phyloP scores from a whole-genome alignment of 2,888 invertebrate species.

The Autographa pulchrina region DNA sequence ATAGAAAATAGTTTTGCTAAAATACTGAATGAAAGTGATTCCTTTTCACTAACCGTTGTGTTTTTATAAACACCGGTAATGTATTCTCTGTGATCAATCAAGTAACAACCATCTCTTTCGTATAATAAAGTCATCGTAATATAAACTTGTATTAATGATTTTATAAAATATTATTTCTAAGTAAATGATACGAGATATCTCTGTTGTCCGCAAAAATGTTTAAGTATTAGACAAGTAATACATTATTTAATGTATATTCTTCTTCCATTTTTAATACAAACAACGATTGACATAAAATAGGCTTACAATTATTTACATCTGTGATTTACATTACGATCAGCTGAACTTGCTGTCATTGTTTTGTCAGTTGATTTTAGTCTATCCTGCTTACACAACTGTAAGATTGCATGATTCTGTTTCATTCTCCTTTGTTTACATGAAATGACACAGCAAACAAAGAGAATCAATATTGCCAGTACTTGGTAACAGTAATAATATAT shows the following conservation, averaged over 20 bases:
- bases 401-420: neutral
- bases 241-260: neutral
- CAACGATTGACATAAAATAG: neutral
- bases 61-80: slow-evolving; percentile 69
- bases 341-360: slow-evolving; percentile 41
- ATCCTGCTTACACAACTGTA: neutral
- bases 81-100: slow-evolving; percentile 75
- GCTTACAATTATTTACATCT: no score
- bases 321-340: neutral
- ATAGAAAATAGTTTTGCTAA: slow-evolving; percentile 73
- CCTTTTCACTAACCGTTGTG: slow-evolving; percentile 58
- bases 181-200: no score
- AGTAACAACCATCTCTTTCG: slow-evolving; percentile 50
- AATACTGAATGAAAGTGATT: slow-evolving; percentile 62
- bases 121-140: slow-evolving; percentile 43
- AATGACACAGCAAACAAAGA: slow-evolving; percentile 1
- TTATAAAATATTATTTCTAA: no score
- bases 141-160: neutral
- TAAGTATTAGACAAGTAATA: neutral
- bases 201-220: neutral
- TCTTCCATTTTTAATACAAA: neutral
- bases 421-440: neutral
- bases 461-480: neutral
- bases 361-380: neutral
- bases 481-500: neutral